These are phyloP conservation scores for Hirundichthys speculiger DNA, from an alignment of 2,113 vertebrate genomes.

Conservation along the genomic window DNA sequence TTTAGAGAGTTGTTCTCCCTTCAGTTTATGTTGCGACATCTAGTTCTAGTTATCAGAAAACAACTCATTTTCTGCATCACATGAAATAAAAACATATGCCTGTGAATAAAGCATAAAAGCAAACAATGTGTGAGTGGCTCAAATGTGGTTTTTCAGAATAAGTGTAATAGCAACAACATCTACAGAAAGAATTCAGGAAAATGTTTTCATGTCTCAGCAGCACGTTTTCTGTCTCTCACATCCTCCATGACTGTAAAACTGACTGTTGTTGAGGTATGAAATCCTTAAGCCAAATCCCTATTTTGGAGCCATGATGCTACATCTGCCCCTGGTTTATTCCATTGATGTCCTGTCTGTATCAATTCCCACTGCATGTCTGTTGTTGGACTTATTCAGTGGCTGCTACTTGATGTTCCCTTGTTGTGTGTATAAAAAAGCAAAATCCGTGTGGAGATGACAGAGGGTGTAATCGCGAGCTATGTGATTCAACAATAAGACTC, in stretches of 20 bases:
- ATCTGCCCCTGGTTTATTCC: conserved; percentile 64
- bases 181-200: not conserved
- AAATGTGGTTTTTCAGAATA: not conserved
- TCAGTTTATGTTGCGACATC: not conserved
- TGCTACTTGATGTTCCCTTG: conserved; percentile 64
- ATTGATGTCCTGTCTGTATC: conserved; percentile 74
- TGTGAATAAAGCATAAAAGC: not conserved
- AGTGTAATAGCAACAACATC: conserved; percentile 1
- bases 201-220: conserved; percentile 5
- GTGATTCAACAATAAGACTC: conserved; percentile 83
- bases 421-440: conserved; percentile 68
- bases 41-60: not conserved
- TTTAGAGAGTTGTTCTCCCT: not conserved
- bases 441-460: conserved; percentile 82
- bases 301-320: conserved; percentile 55
- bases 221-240: conserved; percentile 18
- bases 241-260: conserved; percentile 30
- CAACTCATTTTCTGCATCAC: too few relatives aligned
- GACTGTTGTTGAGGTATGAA: conserved; percentile 56
- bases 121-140: not conserved
- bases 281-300: conserved; percentile 58
- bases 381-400: conserved; percentile 69
- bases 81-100: not conserved
- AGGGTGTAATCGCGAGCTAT: conserved; percentile 85
- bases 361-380: conserved; percentile 75